These are phyloP conservation scores for Bombus waltoni DNA, from an alignment of 1,140 invertebrate genomes.

Conservation along the genomic window DNA sequence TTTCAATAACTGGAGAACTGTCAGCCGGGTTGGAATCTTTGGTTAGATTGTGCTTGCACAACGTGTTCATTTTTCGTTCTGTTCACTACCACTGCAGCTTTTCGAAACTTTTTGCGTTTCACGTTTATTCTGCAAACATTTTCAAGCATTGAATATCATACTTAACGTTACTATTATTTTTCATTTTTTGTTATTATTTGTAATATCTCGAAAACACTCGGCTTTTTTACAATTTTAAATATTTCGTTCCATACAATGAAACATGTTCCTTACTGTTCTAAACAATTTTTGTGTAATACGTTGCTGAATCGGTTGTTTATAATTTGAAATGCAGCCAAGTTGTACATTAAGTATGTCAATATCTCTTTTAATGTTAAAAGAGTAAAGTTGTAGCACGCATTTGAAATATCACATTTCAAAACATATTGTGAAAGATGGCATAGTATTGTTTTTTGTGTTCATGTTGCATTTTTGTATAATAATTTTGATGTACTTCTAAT, in stretches of 20 bases:
- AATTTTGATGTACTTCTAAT: neutral
- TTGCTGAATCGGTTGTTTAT: neutral
- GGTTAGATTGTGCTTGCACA: constrained; percentile 62
- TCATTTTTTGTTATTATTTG: neutral
- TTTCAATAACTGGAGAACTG: constrained; percentile 18
- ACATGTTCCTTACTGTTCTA: neutral
- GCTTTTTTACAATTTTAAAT: neutral
- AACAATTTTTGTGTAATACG: neutral
- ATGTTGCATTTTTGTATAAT: neutral
- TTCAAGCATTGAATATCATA: neutral
- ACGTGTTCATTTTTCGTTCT: constrained; percentile 23
- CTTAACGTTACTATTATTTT: neutral
- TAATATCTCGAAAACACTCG: neutral
- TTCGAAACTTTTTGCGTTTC: neutral
- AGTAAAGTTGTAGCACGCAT: no score
- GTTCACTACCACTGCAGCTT: neutral
- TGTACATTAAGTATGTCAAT: neutral
- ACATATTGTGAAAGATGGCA: constrained; percentile 16
- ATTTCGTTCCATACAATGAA: neutral
- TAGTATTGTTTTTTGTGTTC: neutral
- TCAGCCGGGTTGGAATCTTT: constrained; percentile 62
- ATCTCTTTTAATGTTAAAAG: neutral
- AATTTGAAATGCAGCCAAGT: neutral
- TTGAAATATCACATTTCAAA: neutral
- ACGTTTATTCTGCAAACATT: neutral